Conservation (phyloP, 2,888 invertebrate species). For the Metopia argyrocephala region DNA sequence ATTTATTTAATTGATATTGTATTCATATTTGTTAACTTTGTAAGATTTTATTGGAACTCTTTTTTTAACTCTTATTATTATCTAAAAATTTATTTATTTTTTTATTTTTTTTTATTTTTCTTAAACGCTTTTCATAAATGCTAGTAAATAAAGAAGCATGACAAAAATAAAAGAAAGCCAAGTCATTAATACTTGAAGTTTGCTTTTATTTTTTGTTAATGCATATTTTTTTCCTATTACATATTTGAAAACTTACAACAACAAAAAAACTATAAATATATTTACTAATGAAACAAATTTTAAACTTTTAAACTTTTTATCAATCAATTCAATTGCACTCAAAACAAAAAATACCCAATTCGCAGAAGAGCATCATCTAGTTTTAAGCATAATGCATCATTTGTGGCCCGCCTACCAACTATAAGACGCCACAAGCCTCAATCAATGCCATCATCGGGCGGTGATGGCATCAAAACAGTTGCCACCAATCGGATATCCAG, state of each 20-base stretch:
- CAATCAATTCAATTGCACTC: conserved; percentile 5
- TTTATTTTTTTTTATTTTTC: not conserved
- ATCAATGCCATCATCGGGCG: conserved; percentile 86
- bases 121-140: not conserved
- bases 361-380: conserved; percentile 86
- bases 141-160: not conserved
- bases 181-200: conserved; percentile 1
- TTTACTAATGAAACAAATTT: conserved; percentile 44
- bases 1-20: not conserved
- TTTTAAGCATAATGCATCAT: conserved; percentile 96
- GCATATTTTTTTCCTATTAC: too few species aligned
- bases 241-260: too few species aligned
- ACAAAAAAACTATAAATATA: conserved; percentile 15
- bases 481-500: conserved; percentile 75
- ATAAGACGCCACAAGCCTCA: conserved; percentile 90
- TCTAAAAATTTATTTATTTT: not conserved
- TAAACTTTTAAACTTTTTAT: conserved; percentile 40
- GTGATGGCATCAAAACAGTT: conserved; percentile 72
- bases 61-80: not conserved
- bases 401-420: conserved; percentile 93
- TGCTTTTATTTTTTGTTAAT: conserved; percentile 29
- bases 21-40: not conserved
- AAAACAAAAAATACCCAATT: conserved; percentile 49
- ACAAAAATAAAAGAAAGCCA: not conserved
- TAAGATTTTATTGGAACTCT: not conserved